Evolutionary conservation across 2,113 vertebrate genomes (phyloP).

Genomic region (Australoheros scitulus): DNA sequence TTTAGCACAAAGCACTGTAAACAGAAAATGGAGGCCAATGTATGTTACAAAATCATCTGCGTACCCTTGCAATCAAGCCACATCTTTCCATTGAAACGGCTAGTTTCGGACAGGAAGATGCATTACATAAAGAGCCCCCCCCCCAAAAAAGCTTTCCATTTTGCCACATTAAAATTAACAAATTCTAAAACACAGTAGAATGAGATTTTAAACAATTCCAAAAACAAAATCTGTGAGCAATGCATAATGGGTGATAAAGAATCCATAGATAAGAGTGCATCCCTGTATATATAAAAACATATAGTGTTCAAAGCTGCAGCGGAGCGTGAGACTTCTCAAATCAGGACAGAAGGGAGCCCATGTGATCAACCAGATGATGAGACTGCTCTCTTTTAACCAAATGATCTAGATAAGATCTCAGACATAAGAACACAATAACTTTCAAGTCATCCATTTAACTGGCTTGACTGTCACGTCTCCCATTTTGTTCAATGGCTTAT

Average conservation of each 20-base stretch:
- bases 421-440: constrained; percentile 34
- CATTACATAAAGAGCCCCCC: neutral
- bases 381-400: constrained; percentile 45
- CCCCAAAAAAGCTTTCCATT: neutral
- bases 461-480: constrained; percentile 29
- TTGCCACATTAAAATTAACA: neutral
- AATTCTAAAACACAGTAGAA: neutral
- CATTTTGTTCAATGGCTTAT: constrained; percentile 46
- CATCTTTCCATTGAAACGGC: neutral
- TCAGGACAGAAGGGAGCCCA: constrained; percentile 51
- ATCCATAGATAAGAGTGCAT: neutral
- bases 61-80: neutral
- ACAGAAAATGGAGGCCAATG: constrained; percentile 31
- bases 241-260: neutral
- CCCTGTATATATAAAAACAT: neutral
- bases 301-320: constrained; percentile 37
- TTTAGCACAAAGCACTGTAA: constrained; percentile 2
- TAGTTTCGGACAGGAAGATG: neutral
- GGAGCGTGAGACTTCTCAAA: constrained; percentile 56
- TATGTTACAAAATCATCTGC: neutral
- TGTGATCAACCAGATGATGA: constrained; percentile 64
- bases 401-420: constrained; percentile 54
- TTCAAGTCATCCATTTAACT: constrained; percentile 45
- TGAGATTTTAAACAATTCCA: neutral
- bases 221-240: neutral